phyloP scores from a whole-genome alignment of 2,888 invertebrate species.

The Andrena bucephala region DNA sequence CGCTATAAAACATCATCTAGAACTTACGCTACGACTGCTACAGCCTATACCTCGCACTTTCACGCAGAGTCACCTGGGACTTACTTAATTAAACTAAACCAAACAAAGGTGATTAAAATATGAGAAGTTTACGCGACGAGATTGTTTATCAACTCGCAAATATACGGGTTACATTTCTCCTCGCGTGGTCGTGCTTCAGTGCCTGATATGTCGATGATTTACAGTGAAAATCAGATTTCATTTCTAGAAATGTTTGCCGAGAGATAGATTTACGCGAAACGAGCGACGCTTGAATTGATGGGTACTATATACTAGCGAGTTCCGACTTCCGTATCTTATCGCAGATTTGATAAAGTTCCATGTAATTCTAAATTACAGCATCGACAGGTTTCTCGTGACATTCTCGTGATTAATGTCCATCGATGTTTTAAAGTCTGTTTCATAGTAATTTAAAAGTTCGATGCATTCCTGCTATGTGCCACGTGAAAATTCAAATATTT shows the following conservation, averaged over 20 bases:
- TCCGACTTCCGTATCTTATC: constrained; percentile 23
- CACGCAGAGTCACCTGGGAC: neutral
- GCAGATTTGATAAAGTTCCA: neutral
- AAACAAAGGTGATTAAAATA: no score
- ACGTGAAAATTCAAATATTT: neutral
- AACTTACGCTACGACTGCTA: neutral
- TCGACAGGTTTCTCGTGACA: neutral
- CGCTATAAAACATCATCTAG: neutral
- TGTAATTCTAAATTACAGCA: neutral
- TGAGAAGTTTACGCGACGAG: no score
- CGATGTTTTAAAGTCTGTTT: no score
- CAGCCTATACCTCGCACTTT: neutral
- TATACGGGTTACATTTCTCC: no score
- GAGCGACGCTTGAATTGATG: neutral
- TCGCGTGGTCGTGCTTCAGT: neutral
- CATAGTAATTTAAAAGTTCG: no score
- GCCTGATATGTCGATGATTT: neutral
- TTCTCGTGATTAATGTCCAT: no score
- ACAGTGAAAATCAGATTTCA: neutral
- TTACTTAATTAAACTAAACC: no score
- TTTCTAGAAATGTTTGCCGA: neutral
- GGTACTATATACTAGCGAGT: neutral
- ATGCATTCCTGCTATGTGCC: no score
- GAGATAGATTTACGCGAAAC: neutral
- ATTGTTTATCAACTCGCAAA: neutral